A percentile compares a stretch with the other conserved stretches of the same genome.
These are phyloP conservation scores for Antheraea mylitta DNA, from an alignment of 1,140 invertebrate species.

Conservation along the genomic window DNA sequence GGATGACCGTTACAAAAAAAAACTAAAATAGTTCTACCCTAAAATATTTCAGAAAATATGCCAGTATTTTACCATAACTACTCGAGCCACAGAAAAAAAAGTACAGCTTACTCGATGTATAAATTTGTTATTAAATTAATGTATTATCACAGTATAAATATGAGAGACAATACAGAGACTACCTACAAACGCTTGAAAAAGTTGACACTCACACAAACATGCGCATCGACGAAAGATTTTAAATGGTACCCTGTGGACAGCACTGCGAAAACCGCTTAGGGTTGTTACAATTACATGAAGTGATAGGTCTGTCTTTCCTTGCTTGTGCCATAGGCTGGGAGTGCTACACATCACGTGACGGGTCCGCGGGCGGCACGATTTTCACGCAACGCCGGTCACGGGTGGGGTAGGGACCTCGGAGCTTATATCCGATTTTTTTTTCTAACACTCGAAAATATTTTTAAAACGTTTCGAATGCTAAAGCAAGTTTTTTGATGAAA, in stretches of 20 bases:
- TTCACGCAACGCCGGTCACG: constrained; percentile 36
- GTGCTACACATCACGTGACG: constrained; percentile 15
- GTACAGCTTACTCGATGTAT: not conserved
- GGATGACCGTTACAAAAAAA: not conserved
- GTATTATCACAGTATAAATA: no score
- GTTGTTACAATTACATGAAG: not conserved
- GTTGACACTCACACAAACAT: no score
- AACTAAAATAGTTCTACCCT: not conserved
- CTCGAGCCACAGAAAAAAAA: not conserved
- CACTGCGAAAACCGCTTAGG: no score
- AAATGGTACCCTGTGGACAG: no score
- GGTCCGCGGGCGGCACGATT: constrained; percentile 31
- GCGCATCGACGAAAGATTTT: no score
- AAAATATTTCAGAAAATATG: constrained; percentile 2
- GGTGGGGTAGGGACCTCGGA: constrained; percentile 19
- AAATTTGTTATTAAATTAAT: not conserved
- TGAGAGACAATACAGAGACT: no score
- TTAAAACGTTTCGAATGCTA: not conserved
- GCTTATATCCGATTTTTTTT: constrained; percentile 23
- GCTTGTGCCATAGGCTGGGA: not conserved
- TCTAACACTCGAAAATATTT: constrained; percentile 19
- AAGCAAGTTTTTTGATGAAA: not conserved
- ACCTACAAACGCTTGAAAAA: no score
- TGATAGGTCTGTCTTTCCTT: not conserved
- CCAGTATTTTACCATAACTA: not conserved